Percentiles rank a stretch among this genome's conserved stretches.
Conservation (phyloP, 64 coral and sea anemone species). For the Actinia equina region DNA sequence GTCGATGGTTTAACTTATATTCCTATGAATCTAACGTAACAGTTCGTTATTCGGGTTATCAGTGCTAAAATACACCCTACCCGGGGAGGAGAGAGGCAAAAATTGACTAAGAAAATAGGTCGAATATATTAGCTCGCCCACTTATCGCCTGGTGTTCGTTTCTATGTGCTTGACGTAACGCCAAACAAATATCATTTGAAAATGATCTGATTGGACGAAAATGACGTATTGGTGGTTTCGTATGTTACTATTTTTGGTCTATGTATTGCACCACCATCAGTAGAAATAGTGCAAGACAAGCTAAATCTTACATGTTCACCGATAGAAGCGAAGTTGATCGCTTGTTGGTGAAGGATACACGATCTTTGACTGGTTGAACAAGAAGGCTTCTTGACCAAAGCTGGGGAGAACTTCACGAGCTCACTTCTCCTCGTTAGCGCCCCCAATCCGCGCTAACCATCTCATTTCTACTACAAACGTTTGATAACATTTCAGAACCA, state of each 20-base stretch:
- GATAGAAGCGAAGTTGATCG: neutral
- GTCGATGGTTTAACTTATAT: neutral
- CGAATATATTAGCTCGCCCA: neutral
- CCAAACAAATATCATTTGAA: neutral
- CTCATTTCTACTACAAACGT: constrained; percentile 13
- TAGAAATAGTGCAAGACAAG: constrained; percentile 47
- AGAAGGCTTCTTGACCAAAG: neutral
- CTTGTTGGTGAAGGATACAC: neutral
- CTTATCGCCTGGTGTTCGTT: neutral
- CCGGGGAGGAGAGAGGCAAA: neutral
- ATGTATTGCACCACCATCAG: constrained; percentile 51
- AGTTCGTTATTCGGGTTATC: neutral
- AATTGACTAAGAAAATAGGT: neutral
- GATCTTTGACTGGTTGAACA: neutral
- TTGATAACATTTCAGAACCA: neutral
- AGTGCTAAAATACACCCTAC: neutral
- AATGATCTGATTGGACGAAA: neutral
- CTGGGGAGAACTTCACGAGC: constrained; percentile 8
- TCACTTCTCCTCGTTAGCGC: neutral
- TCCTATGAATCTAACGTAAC: neutral
- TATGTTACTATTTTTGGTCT: constrained; percentile 25
- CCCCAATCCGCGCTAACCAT: constrained; percentile 24
- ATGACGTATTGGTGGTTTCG: neutral
- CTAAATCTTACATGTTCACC: neutral
- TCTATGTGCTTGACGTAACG: neutral